phyloP scores from a whole-genome alignment of 53 echinoderm and acorn worm species.

The Henricia sp. region DNA sequence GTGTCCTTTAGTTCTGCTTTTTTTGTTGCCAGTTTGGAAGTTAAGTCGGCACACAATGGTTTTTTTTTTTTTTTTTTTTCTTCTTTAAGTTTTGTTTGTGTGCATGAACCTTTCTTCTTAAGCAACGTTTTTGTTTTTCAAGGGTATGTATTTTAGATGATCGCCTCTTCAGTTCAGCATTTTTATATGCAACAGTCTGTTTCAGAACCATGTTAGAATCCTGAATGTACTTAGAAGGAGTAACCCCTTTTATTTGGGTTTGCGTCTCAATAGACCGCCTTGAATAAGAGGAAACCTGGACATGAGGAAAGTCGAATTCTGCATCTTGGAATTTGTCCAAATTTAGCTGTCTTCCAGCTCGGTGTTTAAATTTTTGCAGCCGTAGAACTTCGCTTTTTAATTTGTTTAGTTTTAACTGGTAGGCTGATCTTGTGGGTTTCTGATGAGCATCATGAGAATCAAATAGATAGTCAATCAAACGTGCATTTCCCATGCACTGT shows the following conservation, averaged over 20 bases:
- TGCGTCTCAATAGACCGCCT: too few relatives aligned
- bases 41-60: not conserved
- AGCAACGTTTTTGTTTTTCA: constrained; percentile 1
- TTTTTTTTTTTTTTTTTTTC: not conserved
- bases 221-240: too few relatives aligned
- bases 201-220: too few relatives aligned
- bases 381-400: not conserved
- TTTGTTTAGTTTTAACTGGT: constrained; percentile 7
- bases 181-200: too few relatives aligned
- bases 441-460: not conserved
- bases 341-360: too few relatives aligned
- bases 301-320: too few relatives aligned
- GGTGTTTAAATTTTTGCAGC: too few relatives aligned
- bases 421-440: constrained; percentile 5
- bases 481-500: not conserved
- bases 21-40: not conserved
- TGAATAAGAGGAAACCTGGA: too few relatives aligned
- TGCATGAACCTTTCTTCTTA: constrained; percentile 7
- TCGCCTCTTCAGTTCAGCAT: not conserved
- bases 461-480: constrained; percentile 3
- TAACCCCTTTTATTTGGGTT: too few relatives aligned
- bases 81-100: constrained; percentile 4
- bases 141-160: not conserved
- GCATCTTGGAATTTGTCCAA: too few relatives aligned
- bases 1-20: constrained; percentile 3